Conservation (phyloP, 2,797 vertebrate species). For the Myotis vivesi region DNA sequence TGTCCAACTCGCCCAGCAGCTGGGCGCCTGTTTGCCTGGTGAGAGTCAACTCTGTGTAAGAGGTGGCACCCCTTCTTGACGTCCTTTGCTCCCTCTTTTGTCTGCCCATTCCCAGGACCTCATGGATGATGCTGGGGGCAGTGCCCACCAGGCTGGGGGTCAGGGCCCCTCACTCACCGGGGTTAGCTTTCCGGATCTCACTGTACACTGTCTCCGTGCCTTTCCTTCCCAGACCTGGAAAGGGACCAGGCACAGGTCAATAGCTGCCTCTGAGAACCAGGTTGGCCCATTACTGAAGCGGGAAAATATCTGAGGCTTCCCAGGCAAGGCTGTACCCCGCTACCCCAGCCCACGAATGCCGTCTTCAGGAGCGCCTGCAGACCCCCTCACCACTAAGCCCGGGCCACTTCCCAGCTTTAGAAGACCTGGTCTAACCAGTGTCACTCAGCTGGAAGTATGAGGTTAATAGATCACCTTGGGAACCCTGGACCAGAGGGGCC, state of each 20-base stretch:
- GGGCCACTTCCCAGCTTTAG: not conserved
- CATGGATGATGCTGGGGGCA: not conserved
- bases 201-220: conserved; percentile 96
- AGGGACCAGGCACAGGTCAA: conserved; percentile 80
- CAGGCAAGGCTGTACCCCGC: not conserved
- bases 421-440: not conserved
- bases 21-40: not conserved
- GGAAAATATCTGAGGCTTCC: not conserved
- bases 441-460: not conserved
- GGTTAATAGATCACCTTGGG: not conserved
- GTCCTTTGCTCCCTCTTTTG: not conserved
- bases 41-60: not conserved
- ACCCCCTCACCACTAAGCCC: not conserved
- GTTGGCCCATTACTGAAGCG: not conserved
- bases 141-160: not conserved
- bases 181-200: conserved; percentile 91
- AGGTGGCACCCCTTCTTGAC: not conserved
- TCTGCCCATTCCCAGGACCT: not conserved
- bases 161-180: conserved; percentile 87
- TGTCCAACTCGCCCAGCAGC: not conserved
- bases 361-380: not conserved
- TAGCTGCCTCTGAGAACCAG: conserved; percentile 14
- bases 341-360: not conserved
- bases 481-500: not conserved
- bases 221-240: conserved; percentile 89